Conservation (phyloP, 2,113 vertebrate genomes). For the Macroglossus sobrinus region DNA sequence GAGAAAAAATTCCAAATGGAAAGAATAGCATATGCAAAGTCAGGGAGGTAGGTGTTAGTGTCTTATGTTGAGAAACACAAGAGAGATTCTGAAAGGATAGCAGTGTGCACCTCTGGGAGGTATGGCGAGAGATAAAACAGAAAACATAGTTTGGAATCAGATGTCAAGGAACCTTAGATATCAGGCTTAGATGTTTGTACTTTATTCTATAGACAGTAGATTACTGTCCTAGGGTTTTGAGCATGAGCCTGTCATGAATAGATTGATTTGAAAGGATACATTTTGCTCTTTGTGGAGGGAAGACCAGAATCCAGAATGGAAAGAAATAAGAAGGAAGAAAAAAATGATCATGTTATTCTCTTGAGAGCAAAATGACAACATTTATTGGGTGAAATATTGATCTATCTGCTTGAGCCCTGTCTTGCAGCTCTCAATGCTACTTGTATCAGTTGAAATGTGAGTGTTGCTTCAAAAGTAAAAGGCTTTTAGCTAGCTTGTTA, state of each 20-base stretch:
- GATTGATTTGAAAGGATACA: not conserved
- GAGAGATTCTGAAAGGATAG: not conserved
- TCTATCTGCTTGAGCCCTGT: not conserved
- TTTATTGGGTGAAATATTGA: constrained; percentile 39
- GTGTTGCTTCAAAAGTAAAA: not conserved
- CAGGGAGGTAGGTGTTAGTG: not conserved
- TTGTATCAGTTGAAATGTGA: constrained; percentile 7
- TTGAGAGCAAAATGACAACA: not conserved
- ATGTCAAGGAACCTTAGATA: not conserved
- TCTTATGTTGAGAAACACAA: not conserved
- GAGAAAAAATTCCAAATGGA: not conserved
- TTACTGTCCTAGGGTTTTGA: not conserved
- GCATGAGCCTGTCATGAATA: not conserved
- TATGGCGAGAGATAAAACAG: not conserved
- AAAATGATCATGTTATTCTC: not conserved
- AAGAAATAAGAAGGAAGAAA: not conserved
- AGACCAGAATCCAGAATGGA: not conserved
- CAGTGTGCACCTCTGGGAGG: not conserved
- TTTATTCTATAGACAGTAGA: not conserved
- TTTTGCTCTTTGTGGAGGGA: not conserved
- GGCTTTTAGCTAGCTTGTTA: not conserved
- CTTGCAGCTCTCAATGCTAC: not conserved
- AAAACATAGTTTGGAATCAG: not conserved
- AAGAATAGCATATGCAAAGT: not conserved
- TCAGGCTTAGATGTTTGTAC: not conserved